Evolutionary conservation across 2,113 vertebrate species (phyloP), one percentile per base, ranked within the genome.

Genomic region (Jacana jacana): DNA sequence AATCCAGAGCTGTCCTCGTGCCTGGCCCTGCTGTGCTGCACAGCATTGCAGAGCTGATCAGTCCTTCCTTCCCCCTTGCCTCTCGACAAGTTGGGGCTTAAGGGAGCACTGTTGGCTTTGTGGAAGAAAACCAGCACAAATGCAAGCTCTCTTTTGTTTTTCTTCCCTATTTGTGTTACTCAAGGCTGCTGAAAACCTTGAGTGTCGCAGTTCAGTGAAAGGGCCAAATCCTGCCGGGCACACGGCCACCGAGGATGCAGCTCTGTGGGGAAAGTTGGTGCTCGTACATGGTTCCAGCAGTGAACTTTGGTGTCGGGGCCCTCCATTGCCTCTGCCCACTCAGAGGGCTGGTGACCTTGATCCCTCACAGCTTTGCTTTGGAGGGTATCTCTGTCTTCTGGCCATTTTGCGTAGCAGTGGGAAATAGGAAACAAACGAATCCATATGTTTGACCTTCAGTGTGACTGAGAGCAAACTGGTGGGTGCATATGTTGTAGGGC

Each of bases 401-500:
- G 57, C 70, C 2, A 2, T 78, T 81, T 37, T 18, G 20, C 3
- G 7, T 35, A n/a, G 9, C 72, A n/a, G 81, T 63, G 88, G 94
- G 88, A 52, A 93, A 49, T n/a, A 6, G 88, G 82, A 89, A 72
- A 30, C 77, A 19, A 87, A 57, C 11, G 44, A 55, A 87, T 81
- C 82, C 90, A 51, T 63, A 5, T 3, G 52, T 54, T 72, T 91
- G 90, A 89, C 77, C 88, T 93, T 78, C 35, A 4, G 23, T 0
- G 46, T 7, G 85, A 4, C 24, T 55, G 25, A 17, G 20, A 90
- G 7, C 57, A 35, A 35, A 7, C 24, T n/a, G 30, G 37, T 1
- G 8, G n/a, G 14, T 4, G 49, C 4, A 0, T 5, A 1, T 20
- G 40, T 6, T 39, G 42, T 2, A 5, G 2, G 23, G 4, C 63